Conservation (phyloP, 2,888 invertebrate genomes). For the Xestobium rufovillosum region DNA sequence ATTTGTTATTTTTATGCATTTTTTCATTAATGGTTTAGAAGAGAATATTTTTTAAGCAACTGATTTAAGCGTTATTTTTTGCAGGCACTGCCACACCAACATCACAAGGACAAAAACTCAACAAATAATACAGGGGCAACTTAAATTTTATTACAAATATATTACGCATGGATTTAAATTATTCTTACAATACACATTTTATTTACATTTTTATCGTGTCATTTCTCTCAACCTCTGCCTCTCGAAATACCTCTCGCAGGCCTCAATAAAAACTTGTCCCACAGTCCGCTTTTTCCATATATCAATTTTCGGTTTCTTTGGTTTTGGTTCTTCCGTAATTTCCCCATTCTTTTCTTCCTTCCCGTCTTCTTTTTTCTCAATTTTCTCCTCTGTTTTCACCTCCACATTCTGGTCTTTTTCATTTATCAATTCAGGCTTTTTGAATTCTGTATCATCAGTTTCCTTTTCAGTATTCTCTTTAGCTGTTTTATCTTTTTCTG, state of each 20-base stretch:
- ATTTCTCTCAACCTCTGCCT: constrained; percentile 53
- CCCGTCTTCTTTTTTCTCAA: constrained; percentile 14
- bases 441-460: constrained; percentile 22
- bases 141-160: too few species aligned
- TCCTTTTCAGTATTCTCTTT: constrained; percentile 16
- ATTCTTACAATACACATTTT: too few species aligned
- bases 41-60: too few species aligned
- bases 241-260: constrained; percentile 66
- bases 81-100: too few species aligned
- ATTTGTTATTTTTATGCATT: too few species aligned
- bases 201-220: too few species aligned
- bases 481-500: constrained; percentile 20
- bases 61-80: too few species aligned
- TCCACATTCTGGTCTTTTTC: constrained; percentile 19
- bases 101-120: too few species aligned
- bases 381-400: constrained; percentile 17
- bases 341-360: constrained; percentile 10
- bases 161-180: too few species aligned
- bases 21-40: too few species aligned
- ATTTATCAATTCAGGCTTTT: constrained; percentile 21
- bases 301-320: constrained; percentile 48
- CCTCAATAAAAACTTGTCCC: constrained; percentile 66
- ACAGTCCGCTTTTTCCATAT: constrained; percentile 83
- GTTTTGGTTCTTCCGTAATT: constrained; percentile 17
- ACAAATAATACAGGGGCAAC: too few species aligned